Base-by-base conservation (phyloP, 2,113 vertebrate species). In the Carollia perspicillata region DNA sequence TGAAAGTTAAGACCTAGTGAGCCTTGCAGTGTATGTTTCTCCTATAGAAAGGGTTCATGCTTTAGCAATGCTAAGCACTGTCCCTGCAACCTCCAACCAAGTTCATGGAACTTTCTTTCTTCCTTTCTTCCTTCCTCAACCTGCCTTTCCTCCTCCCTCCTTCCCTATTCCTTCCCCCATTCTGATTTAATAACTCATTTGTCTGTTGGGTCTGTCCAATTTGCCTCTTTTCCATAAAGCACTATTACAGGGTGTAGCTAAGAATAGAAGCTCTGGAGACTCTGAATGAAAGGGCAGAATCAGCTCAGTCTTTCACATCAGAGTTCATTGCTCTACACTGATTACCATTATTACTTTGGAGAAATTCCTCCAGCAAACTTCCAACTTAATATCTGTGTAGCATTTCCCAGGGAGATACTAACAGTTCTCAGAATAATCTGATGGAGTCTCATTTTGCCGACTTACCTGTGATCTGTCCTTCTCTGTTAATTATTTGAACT, bases 321-420 rank as follows among this genome's bases (percentile, higher is more conserved):
- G 58, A 81, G 78, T 68, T 87, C n/a, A 13, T 35, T 8, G 58
- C 80, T 81, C 58, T 78, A 51, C n/a, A 44, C 63, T 74, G 84
- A 94, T 83, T 77, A 89, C 42, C 88, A 78, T 90, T 10, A 49
- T 81, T 71, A 55, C 77, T 96, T 77, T 78, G 85, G 63, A 90
- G 90, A 96, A 53, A 79, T 83, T 72, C 77, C 94, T 95, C 72
- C 40, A 47, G 60, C 66, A 85, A 69, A 88, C 77, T 72, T 95
- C 60, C 42, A 44, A 40, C 20, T 72, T 87, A 75, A 60, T 33
- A 81, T 95, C 51, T 96, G 88, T 49, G 42, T 66, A 42, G 47
- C 60, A 53, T 69, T 96, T 95, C 92, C 88, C 60, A 68, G 87
- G 69, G 66, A 84, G 78, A 55, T 35, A 2, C 42, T 42, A 69